phyloP scores from a whole-genome alignment of 1,140 invertebrate species.

The Magallana angulata region DNA sequence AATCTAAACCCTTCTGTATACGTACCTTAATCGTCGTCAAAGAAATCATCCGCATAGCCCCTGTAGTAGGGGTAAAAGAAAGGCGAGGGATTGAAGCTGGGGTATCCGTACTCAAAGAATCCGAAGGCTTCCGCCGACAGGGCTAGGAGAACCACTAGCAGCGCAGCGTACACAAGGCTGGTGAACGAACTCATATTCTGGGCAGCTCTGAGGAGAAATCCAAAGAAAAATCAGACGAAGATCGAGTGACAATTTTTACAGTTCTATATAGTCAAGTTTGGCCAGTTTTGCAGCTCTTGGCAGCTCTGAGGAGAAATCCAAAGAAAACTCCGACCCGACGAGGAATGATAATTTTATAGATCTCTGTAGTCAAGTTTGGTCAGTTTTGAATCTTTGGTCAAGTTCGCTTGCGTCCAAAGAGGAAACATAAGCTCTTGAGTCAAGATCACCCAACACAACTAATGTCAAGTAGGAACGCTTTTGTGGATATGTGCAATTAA shows the following conservation, averaged over 20 bases:
- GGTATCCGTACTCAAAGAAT: neutral
- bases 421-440: neutral
- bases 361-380: too few relatives aligned
- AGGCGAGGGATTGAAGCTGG: neutral
- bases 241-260: neutral
- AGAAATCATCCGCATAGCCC: neutral
- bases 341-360: too few relatives aligned
- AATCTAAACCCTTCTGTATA: too few relatives aligned
- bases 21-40: neutral
- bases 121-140: neutral
- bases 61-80: neutral
- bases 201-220: neutral
- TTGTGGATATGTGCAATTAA: neutral
- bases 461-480: neutral
- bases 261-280: neutral
- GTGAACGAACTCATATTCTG: neutral
- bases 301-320: too few relatives aligned
- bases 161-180: neutral
- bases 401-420: too few relatives aligned
- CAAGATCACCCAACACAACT: neutral
- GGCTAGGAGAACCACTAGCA: constrained; percentile 2
- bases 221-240: neutral
- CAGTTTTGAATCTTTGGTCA: too few relatives aligned
- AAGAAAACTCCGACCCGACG: too few relatives aligned
- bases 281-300: too few relatives aligned